Conservation (phyloP, 2,113 vertebrate species). For the Eudorcas thomsonii region DNA sequence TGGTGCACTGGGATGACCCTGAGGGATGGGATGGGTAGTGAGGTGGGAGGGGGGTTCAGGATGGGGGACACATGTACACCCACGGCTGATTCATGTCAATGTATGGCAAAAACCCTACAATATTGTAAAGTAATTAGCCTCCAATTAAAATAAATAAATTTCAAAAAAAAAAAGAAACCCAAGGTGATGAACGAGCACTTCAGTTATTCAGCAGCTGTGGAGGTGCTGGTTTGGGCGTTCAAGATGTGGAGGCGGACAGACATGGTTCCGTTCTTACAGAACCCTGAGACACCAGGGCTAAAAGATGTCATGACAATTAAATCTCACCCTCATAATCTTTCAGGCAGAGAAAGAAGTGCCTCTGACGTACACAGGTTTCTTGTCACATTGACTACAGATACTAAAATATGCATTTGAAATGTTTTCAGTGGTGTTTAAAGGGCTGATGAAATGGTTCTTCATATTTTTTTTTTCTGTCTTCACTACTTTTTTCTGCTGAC, state of each 20-base stretch:
- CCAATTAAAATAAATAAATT: neutral
- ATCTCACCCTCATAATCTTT: neutral
- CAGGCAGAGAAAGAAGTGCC: neutral
- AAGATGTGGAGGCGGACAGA: neutral
- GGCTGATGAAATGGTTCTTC: conserved; percentile 44
- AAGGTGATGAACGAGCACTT: neutral
- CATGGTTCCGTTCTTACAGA: neutral
- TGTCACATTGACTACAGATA: neutral
- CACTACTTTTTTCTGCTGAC: conserved; percentile 59
- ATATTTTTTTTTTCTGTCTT: conserved; percentile 53
- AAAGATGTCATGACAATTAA: neutral
- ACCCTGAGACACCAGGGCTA: neutral
- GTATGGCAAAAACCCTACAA: neutral
- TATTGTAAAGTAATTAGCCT: neutral
- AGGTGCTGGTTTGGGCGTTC: neutral
- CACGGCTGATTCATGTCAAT: neutral
- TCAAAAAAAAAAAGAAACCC: neutral
- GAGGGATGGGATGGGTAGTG: neutral
- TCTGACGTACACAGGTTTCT: conserved; percentile 32
- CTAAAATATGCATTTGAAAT: neutral
- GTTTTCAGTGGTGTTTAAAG: neutral
- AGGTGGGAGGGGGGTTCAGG: fast-evolving
- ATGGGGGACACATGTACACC: neutral
- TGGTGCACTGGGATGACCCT: neutral
- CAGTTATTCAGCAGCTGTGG: neutral